Evolutionary conservation across 2,888 invertebrate genomes (phyloP), one percentile per base, ranked within the genome.

Genomic region (Ferdinandea cuprea): DNA sequence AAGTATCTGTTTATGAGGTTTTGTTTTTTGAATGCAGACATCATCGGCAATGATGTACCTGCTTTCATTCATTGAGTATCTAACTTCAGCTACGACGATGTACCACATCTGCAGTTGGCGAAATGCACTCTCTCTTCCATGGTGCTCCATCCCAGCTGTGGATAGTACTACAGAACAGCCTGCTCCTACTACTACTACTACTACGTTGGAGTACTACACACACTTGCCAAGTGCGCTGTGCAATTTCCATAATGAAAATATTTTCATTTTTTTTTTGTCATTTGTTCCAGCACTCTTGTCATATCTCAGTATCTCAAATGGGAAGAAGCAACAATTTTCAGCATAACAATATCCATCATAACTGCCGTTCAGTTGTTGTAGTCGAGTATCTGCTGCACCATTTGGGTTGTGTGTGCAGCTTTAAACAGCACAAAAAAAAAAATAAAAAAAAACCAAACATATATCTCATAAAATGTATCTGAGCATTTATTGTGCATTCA

Each of bases 161-260:
- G 30, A 63, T 65, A 71, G 80, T 72, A 72, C 65, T 63, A 72
- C 61, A 44, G 56, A n/a, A 72, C 72, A 35, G 54, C 56, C 48
- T 54, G 30, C 71, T 71, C 48, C 77, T 65, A 59, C 81, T 83
- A 81, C 78, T 71, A 54, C 77, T 65, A 59, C 81, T 83, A 81
- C 78, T 83, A 83, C 83, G 83, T 44, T 72, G 35, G 78, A 83
- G 78, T 83, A 78, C 61, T 83, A 81, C 71, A 81, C 52, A 81
- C 65, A 81, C 59, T 66, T 40, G 68, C 68, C 83, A 83, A 83
- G 83, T 83, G 72, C n/a, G n/a, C 61, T 78, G 25, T 78, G 78
- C 83, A 83, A 83, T 83, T 83, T 83, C 68, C 83, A 83, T 83
- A 83, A 83, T 83, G 83, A 83, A 83, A 81, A 81, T 50, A 58